Evolutionary conservation across 1,140 invertebrate genomes (phyloP), one percentile per base, ranked within the genome.

Genomic region (Copidosoma floridanum): DNA sequence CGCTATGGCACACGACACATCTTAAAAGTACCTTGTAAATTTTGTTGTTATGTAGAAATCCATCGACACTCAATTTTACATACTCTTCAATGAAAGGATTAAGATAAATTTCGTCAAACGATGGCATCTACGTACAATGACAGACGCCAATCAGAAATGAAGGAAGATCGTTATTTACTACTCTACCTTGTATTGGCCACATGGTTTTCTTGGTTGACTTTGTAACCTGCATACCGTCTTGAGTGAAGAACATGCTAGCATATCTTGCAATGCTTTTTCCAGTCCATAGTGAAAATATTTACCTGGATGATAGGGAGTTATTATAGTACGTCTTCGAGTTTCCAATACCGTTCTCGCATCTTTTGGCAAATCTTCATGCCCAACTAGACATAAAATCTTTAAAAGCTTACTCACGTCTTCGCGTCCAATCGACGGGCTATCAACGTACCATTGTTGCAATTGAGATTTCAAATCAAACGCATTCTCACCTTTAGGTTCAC

Each of bases 231-330:
- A 50, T 16, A 3, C 47, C 47, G 20, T 50, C 47, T 10, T 4
- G 5, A 50, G n/a, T 29, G 11, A 29, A 11, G 3, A 3, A 11
- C 26, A 3, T 3, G 8, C 4, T 11, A 50, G 8, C 6, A 50
- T 50, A 53, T 53, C 35, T 21, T 11, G 11, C n/a, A 53, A 12
- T 6, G 32, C 7, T 4, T 53, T 6, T 53, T 24, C 3, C 16
- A 53, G 21, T 7, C 51, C 51, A 21, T 40, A 38, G 23, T 53
- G 51, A 18, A 38, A 38, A 20, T 53, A 53, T 53, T 53, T 18
- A 7, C 51, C 51, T 21, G 29, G 29, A 53, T 3, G 5, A 23
- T 20, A 37, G 21, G 21, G 4, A 16, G 3, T 12, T 4, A 53
- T 32, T 5, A 10, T 53, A 6, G 51, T 53, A 27, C 23, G 37